Evolutionary conservation across 2,113 vertebrate species (phyloP), one percentile per base, ranked within the genome.

Genomic region (Elgaria multicarinata): DNA sequence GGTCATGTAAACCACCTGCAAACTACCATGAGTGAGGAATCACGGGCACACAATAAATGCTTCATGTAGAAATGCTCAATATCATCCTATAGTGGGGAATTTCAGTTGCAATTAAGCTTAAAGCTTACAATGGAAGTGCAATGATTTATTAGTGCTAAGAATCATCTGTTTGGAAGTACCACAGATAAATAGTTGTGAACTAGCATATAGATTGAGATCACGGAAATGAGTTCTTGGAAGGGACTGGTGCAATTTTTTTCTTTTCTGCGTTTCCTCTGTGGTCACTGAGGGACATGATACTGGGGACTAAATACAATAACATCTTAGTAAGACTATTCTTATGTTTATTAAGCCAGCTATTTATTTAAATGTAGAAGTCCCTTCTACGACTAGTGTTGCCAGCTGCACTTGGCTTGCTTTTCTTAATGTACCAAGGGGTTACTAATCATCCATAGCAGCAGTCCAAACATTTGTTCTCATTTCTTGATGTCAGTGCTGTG

Each of bases 401-500:
- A 83, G 50, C 55, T 91, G 69, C 75, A 87, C 28, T 92, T 89
- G 90, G 90, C 71, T 69, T 69, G 39, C 7, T 33, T 72, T 93
- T 77, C 3, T 3, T 13, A 55, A 81, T 90, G 67, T 89, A 91
- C 93, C 93, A 87, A 90, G 83, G 66, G 83, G 93, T 90, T 90
- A 84, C 90, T 92, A 71, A 79, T 87, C 44, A 85, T 42, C 42
- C 53, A 91, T 92, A 95, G 90, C 90, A 89, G 82, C 91, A 93
- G 92, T 89, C 86, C 91, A 90, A 84, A 84, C 50, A 64, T 93
- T 95, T 87, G n/a, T 91, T 88, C 67, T 33, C 33, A 26, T n/a
- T 93, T 90, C 93, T 92, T 88, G 84, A 94, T 93, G 88, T 86
- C 92, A 92, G 28, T 86, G 67, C 80, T 92, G 92, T 64, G 69